phyloP scores from a whole-genome alignment of 2,113 vertebrate genomes.

The Morone chrysops region DNA sequence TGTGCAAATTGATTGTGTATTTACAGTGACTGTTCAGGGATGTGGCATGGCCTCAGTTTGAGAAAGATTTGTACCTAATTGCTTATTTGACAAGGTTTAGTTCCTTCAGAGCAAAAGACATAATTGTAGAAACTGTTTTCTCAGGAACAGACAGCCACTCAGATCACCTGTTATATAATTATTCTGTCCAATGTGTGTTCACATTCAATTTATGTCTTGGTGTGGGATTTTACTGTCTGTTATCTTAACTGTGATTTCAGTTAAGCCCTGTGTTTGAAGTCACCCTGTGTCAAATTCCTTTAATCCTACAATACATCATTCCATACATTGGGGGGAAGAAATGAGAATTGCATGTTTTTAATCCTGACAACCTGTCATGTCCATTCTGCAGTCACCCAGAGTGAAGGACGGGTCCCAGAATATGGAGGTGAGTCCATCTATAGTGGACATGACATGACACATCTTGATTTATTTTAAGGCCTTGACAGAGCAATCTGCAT shows the following conservation, averaged over 20 bases:
- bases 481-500: constrained; percentile 65
- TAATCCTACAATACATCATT: constrained; percentile 58
- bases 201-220: constrained; percentile 33
- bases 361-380: constrained; percentile 82
- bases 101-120: not conserved
- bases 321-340: constrained; percentile 40
- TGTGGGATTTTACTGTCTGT: constrained; percentile 61
- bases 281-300: constrained; percentile 55
- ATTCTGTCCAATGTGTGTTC: constrained; percentile 22
- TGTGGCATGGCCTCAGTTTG: not conserved
- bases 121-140: not conserved
- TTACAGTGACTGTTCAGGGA: not conserved
- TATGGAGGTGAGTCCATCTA: constrained; percentile 88
- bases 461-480: constrained; percentile 47
- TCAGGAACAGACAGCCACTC: not conserved
- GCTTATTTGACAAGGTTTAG: not conserved
- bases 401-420: constrained; percentile 94
- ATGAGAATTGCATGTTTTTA: constrained; percentile 72
- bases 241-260: constrained; percentile 36
- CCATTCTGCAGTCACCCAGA: constrained; percentile 92
- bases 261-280: constrained; percentile 36
- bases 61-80: not conserved
- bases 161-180: not conserved
- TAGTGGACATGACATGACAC: constrained; percentile 72
- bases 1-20: not conserved